Base-by-base conservation (phyloP, 1,140 invertebrate species). In the Drosophila seguyi region DNA sequence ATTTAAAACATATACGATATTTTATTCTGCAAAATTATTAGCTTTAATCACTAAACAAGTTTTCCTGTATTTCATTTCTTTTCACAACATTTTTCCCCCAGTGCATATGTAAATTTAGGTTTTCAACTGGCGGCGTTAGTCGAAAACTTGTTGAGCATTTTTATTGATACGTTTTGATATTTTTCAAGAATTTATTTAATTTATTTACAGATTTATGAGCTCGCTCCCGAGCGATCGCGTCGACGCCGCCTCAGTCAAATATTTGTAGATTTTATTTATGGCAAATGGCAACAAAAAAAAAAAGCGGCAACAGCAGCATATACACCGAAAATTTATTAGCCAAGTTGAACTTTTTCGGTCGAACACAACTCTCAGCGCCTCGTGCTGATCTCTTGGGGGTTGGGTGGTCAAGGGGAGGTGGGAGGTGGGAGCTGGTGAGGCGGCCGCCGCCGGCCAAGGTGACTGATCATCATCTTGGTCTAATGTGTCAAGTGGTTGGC, bases 151-250 rank as follows among this genome's bases (percentile, higher is more conserved):
- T 87, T 88, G 84, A 87, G 83, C 83, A 88, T 88, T 88, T 88
- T 87, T 87, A 87, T 87, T 87, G 83, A 87, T 87, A 88, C 83
- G 74, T 88, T 87, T 88, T 87, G 84, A 79, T 83, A 88, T 88
- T 76, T 75, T 79, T 66, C 79, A 86, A 88, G 73, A 87, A 87
- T 87, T 83, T 87, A 87, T 87, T 84, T 87, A 77, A 87, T 88
- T 83, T 88, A 84, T 83, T 87, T 87, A 88, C 84, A 87, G 84
- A 87, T 87, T 87, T 87, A 87, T 87, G 83, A 87, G 83, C 79
- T 88, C 72, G 83, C 66, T 72, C 44, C 39, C 58, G 42, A 71
- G 31, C 44, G 45, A 55, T 56, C 47, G 58, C 34, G 52, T 55
- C 34, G 39, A 36, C 71, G 68, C 71, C 60, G 71, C 71, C 60